Base-by-base conservation (phyloP, 2,888 invertebrate species). In the Himalopsyche tibetana region DNA sequence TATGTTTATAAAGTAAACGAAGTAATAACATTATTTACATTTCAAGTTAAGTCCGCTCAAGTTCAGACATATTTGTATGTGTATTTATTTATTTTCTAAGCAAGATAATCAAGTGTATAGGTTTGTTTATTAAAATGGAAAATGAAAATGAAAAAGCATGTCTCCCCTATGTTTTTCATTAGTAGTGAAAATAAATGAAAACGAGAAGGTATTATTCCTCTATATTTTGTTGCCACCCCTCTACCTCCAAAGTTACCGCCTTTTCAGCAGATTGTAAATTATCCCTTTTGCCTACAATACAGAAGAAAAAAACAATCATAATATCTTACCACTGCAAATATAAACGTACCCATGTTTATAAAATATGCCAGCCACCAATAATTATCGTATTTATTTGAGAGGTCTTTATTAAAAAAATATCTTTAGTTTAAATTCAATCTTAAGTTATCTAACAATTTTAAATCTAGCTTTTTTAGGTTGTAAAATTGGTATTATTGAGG, bases 131-230 rank as follows among this genome's bases (percentile, higher is more conserved):
- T 63, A 63, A 63, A 63, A 63, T 19, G 19, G 19, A 63, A 63
- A 63, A 63, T 63, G 56, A n/a, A 56, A 56, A 56, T 56, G 63
- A 63, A 19, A 63, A 63, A 63, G 63, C 63, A 19, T 63, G n/a
- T 63, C 63, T 63, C 63, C 63, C 63, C 63, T 63, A 63, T 63
- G 63, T 55, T 84, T 84, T 84, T 84, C 84, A 84, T 79, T 84
- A 55, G 63, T 69, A 84, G 84, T 55, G 80, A 84, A 84, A 84
- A 84, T 45, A 84, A 84, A 79, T 79, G 51, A 55, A 51, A 79
- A 79, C 15, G 84, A 79, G 84, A 38, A 81, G 42, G 81, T 81
- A 81, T 81, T 42, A 45, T 45, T 45, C 42, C 81, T 45, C n/a
- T 63, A 63, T 63, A 63, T 63, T 63, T 45, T 51, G 51, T 45